Evolutionary conservation across 2,113 vertebrate genomes (phyloP).

Genomic region (Heloderma charlesbogerti): DNA sequence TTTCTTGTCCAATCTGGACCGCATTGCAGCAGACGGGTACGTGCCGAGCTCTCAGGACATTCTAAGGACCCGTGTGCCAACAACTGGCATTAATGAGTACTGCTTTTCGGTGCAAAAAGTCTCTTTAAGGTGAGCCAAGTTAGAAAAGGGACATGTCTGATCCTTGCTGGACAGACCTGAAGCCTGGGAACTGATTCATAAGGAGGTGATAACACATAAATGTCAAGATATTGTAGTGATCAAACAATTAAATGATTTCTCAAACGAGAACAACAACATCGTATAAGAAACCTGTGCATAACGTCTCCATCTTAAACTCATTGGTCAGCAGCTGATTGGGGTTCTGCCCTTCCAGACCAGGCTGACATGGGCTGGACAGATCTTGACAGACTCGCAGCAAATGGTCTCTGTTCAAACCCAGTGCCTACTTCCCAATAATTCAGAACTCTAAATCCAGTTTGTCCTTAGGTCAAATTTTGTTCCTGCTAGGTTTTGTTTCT

Average conservation of each 20-base stretch:
- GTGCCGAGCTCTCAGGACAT: slow-evolving; percentile 89
- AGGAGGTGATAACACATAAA: neutral
- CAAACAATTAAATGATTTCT: too few species aligned
- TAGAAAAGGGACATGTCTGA: neutral
- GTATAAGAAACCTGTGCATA: too few species aligned
- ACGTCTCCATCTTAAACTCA: too few species aligned
- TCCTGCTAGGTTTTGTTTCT: neutral
- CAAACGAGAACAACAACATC: too few species aligned
- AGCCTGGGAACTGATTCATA: neutral
- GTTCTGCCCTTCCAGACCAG: too few species aligned
- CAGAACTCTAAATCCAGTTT: neutral
- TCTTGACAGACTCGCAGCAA: too few species aligned
- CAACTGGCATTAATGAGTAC: slow-evolving; percentile 92
- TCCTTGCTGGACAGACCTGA: neutral
- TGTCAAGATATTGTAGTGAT: too few species aligned
- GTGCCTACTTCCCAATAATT: too few species aligned
- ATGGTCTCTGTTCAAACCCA: too few species aligned
- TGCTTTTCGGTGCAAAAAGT: slow-evolving; percentile 86
- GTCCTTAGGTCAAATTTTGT: neutral
- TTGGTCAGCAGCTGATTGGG: too few species aligned
- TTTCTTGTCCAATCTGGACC: slow-evolving; percentile 86
- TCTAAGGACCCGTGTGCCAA: slow-evolving; percentile 89
- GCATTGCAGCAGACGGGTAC: slow-evolving; percentile 80
- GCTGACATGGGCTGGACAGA: too few species aligned
- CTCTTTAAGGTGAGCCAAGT: slow-evolving; percentile 81